Conservation (phyloP, 2,888 invertebrate species). For the Cephus pygmeus region DNA sequence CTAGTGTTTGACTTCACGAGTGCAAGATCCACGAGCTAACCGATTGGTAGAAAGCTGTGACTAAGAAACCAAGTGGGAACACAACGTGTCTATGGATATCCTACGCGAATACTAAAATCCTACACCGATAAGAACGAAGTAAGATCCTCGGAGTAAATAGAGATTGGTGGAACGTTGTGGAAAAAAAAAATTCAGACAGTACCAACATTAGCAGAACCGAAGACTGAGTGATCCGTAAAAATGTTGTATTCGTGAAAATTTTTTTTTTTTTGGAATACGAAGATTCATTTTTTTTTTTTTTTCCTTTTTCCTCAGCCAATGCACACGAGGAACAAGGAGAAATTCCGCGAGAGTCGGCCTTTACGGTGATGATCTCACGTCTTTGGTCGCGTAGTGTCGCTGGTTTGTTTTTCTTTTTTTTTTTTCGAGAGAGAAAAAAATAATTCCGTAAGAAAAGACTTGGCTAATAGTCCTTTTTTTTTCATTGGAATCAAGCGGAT, state of each 20-base stretch:
- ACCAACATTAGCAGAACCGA: too few relatives aligned
- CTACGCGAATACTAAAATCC: too few relatives aligned
- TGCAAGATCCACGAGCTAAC: background rate
- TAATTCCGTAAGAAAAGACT: conserved; percentile 12
- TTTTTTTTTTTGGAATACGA: background rate
- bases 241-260: background rate
- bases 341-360: conserved; percentile 17
- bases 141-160: too few relatives aligned
- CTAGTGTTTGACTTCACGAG: background rate
- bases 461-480: conserved; percentile 18
- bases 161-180: too few relatives aligned
- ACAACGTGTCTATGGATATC: too few relatives aligned
- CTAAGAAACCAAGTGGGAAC: too few relatives aligned
- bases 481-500: background rate
- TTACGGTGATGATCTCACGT: conserved; percentile 39
- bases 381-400: conserved; percentile 22
- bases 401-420: too few relatives aligned
- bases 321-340: background rate
- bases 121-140: too few relatives aligned
- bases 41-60: too few relatives aligned
- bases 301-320: background rate
- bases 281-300: conserved; percentile 6
- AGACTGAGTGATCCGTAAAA: too few relatives aligned
- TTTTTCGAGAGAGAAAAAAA: too few relatives aligned
- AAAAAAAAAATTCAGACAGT: too few relatives aligned